Base-by-base conservation (phyloP, 2,113 vertebrate species). In the Campylomormyrus tamandua region DNA sequence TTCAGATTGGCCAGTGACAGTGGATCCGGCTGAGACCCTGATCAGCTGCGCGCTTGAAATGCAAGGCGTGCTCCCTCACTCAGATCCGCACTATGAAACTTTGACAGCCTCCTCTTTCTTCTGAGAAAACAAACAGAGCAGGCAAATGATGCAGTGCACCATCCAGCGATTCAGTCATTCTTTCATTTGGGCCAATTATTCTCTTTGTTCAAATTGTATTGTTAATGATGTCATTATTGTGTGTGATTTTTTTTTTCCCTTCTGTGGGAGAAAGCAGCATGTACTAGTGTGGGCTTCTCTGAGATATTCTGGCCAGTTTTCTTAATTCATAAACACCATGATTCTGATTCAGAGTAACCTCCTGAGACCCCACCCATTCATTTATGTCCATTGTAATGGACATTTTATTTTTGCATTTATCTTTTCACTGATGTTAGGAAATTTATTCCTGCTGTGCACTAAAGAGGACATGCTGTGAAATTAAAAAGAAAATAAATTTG, bases 61-160 rank as follows among this genome's bases (percentile, higher is more conserved):
- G 87, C 90, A 39, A 8, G 83, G 87, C 87, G 83, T 53, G 58
- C 62, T 80, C 88, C 88, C 52, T 58, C 15, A 66, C 90, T 89
- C 89, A 77, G 45, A 56, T 83, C 70, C 31, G 45, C 39, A 77
- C 90, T 87, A 58, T 91, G 9, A 62, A 46, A 77, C 87, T 46
- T 85, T 48, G 87, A 90, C 91, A 88, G 88, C 48, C 85, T 66
- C 58, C 48, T 46, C 24, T 87, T 66, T 92, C 90, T 89, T 89
- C 90, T 91, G 90, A 91, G 85, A 89, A 92, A 92, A 92, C 84
- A 91, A 74, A 86, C 90, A 88, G 35, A 48, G 35, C 91, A 86
- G 83, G 90, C 39, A 70, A 90, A 88, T 80, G 91, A 87, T 39
- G 48, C 89, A 45, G 15, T 90, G 87, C 87, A 39, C 45, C 89